A percentile compares a stretch with the other conserved stretches of the same genome.
Conservation (phyloP, 2,797 vertebrate genomes). For the Lagorchestes hirsutus region DNA sequence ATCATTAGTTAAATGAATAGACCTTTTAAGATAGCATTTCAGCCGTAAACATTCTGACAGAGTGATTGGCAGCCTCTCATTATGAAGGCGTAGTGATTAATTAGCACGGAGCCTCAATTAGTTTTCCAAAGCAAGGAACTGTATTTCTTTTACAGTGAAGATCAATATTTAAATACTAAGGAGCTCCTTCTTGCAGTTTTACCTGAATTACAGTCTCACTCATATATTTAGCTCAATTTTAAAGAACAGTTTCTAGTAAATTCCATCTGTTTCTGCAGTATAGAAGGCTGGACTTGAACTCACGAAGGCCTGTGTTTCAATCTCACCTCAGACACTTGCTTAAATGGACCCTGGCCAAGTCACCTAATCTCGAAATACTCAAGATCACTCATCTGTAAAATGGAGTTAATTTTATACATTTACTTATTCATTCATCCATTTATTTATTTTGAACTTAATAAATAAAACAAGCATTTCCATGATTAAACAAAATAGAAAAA, state of each 20-base stretch:
- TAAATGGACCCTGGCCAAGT: neutral
- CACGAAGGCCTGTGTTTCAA: neutral
- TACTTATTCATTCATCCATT: too few relatives aligned
- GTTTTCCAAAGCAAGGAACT: constrained; percentile 77
- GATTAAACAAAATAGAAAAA: neutral
- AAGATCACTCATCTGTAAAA: neutral
- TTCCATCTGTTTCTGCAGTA: constrained; percentile 52
- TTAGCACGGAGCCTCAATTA: constrained; percentile 81
- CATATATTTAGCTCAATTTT: constrained; percentile 67
- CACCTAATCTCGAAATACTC: neutral
- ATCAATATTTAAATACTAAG: constrained; percentile 77
- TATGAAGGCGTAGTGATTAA: constrained; percentile 79
- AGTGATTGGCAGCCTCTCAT: constrained; percentile 82
- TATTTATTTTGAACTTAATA: neutral
- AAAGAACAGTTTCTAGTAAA: constrained; percentile 67
- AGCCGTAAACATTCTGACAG: constrained; percentile 80
- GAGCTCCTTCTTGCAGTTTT: constrained; percentile 43
- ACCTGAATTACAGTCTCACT: constrained; percentile 65
- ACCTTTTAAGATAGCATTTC: constrained; percentile 71
- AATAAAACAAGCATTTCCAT: neutral
- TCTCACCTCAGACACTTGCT: neutral
- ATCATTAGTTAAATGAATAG: constrained; percentile 78
- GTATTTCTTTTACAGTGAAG: constrained; percentile 76
- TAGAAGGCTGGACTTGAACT: neutral
- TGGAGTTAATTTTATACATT: neutral